Base-by-base conservation (phyloP, 2,797 vertebrate genomes). In the Sylvilagus floridanus region DNA sequence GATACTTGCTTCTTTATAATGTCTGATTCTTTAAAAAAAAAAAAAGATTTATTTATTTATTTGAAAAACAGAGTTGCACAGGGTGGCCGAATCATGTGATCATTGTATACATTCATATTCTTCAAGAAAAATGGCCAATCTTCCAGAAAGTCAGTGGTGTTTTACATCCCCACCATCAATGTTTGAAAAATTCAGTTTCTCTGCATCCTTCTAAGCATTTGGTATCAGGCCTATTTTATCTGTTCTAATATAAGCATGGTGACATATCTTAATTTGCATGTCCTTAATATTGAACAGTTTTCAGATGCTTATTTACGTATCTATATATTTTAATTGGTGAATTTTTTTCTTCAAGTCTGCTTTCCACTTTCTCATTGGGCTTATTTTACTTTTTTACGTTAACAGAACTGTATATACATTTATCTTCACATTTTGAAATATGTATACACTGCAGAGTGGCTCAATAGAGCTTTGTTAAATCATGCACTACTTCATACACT, bases 251-350 rank as follows among this genome's bases (percentile, higher is more conserved):
- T 77, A 30, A 52, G 37, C 50, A 26, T 28, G 35, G 32, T n/a
- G 9, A 93, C 62, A 65, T 0, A n/a, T 78, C 63, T 83, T 57
- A 82, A 60, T 79, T 52, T 93, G n/a, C 37, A 79, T 89, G 84
- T 93, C 62, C 37, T 35, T 65, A 69, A 83, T n/a, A 77, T 10
- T 37, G 2, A 63, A 77, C 7, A 42, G 79, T 28, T 88, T 57
- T 77, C 54, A 30, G 14, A 8, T 42, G 42, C 69, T 79, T 78
- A 37, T 79, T 83, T 77, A 4, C 6, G 75, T 54, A 37, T 54
- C 37, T 37, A 66, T 7, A 21, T 32, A 68, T 71, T 47, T 28
- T 90, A 26, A 76, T 79, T 32, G 1, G 26, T 69, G 37, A 92
- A 78, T 35, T n/a, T 2, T 76, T 30, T 82, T 54, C 5, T 73